Evolutionary conservation across 2,888 invertebrate genomes (phyloP), one percentile per base, ranked within the genome.

Genomic region (Brachyptera risi): DNA sequence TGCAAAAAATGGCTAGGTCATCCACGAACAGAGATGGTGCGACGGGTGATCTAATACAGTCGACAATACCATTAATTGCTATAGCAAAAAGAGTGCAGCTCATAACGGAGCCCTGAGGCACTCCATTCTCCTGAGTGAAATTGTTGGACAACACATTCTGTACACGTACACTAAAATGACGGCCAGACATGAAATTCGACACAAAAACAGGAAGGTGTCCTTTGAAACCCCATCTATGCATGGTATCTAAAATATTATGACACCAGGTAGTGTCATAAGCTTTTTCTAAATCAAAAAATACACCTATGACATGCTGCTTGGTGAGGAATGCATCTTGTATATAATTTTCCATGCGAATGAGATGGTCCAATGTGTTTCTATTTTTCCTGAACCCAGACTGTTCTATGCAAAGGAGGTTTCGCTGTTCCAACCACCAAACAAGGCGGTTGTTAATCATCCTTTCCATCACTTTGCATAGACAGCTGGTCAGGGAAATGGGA

Each of bases 401-500:
- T 19, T 26, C 19, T 1, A 38, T 31, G 3, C 67, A 35, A 13
- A 67, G 38, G 2, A 66, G 57, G 24, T 61, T 56, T 19, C 65
- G 58, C 1, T 59, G 31, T 44, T 68, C 66, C 3, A 68, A 58
- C 27, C 58, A 60, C 66, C 65, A 67, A 9, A 66, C 58, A 5
- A 68, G 63, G 1, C 68, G 56, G 15, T 63, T 50, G 40, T 66
- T 68, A 4, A 69, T 62, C 65, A 69, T 67, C 35, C 62, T 31
- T 56, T 68, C 68, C 65, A 69, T 62, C 0, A 67, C 50, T 60
- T 69, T 70, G 31, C 68, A 68, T 2, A 69, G 47, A 50, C 68
- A 69, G 47, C 67, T 68, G 11, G 69, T 68, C 19, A 69, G 60
- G 21, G 68, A 66, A 9, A 69, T 69, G 9, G 69, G 67, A 11